Evolutionary conservation across 2,113 vertebrate genomes (phyloP), one percentile per base, ranked within the genome.

Genomic region (Pelvicachromis taeniatus): DNA sequence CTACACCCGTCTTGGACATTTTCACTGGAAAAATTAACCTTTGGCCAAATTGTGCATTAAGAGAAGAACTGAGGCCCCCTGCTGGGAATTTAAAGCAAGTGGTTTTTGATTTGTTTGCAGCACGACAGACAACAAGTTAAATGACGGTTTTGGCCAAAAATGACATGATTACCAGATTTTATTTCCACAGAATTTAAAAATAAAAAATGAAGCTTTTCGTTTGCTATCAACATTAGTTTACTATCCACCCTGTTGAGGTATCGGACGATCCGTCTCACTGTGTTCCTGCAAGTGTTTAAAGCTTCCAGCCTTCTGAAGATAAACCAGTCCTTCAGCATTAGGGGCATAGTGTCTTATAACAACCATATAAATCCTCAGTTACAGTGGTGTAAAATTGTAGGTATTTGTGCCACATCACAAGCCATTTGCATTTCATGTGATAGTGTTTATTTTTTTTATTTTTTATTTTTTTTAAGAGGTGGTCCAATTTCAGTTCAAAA

Each of bases 291-390:
- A 78, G 56, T 79, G 54, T 61, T 82, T 3, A 10, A 82, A 84
- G 87, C 58, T 23, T 85, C 78, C 80, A 84, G 92, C 90, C 89
- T 91, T 91, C 85, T 81, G 77, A 84, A 83, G 77, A 88, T 85
- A 33, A 90, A 90, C 85, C 91, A 68, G 92, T 89, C 85, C 84
- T 91, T 91, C 70, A 81, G 65, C 68, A 83, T 73, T 82, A 29
- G 84, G 93, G 89, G 77, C 89, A 80, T 59, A 90, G 94, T 95
- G 93, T 94, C 94, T 94, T 94, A 90, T 54, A 90, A 85, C 84
- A 89, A 93, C 88, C 84, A 81, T 40, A 52, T 75, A 82, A 85
- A 85, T 88, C 92, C 88, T 95, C 92, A 81, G 40, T 78, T 75
- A n/a, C 33, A 83, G 59, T 52, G 82, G 77, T 92, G 88, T 85